phyloP scores from a whole-genome alignment of 2,797 vertebrate species.

The Heliangelus exortis region DNA sequence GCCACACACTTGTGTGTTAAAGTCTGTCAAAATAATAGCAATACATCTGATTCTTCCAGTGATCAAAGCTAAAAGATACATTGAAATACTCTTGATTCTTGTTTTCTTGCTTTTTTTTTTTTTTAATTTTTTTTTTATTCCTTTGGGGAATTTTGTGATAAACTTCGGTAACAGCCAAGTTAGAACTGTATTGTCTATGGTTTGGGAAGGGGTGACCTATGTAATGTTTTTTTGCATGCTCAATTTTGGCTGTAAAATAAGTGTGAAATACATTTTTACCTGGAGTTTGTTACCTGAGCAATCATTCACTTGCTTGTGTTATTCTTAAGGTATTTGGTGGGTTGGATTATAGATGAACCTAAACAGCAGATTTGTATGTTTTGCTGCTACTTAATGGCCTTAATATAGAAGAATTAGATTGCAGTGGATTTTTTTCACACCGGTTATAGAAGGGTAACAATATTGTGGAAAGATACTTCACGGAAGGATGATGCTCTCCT shows the following conservation, averaged over 20 bases:
- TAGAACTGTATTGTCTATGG: background rate
- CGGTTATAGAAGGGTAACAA: background rate
- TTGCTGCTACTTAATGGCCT: background rate
- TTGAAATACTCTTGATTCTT: background rate
- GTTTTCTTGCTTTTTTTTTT: background rate
- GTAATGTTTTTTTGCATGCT: background rate
- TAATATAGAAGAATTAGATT: background rate
- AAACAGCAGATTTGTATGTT: background rate
- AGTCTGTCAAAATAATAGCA: background rate
- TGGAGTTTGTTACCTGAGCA: background rate
- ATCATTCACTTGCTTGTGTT: background rate
- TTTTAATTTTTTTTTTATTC: background rate
- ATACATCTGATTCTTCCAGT: background rate
- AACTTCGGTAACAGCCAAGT: background rate
- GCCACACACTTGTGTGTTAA: background rate
- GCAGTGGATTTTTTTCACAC: background rate
- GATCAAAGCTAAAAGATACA: background rate
- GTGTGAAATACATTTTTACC: background rate
- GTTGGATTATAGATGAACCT: background rate
- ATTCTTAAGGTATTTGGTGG: background rate
- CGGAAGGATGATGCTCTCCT: background rate
- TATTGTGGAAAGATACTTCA: background rate
- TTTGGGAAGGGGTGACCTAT: background rate
- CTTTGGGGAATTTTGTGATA: rapidly evolving
- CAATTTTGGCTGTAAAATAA: background rate